Percentiles rank a stretch among this genome's conserved stretches.
Evolutionary conservation across 2,797 vertebrate species (phyloP).

Genomic region (Hippocampus kuda): DNA sequence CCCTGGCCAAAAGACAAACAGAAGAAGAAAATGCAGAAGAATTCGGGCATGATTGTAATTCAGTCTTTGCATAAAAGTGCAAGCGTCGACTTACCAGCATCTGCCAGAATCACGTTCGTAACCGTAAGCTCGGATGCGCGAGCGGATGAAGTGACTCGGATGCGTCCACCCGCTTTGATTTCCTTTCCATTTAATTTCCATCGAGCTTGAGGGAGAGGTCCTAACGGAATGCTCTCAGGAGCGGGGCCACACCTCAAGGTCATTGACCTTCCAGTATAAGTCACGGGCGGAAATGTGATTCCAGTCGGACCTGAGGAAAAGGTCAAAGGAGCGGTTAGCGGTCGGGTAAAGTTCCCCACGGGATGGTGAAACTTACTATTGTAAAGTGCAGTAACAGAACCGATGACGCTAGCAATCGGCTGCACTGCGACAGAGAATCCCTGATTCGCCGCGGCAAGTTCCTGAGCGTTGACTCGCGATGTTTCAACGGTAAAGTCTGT

Average conservation of each 20-base stretch:
- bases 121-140: constrained; percentile 24
- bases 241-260: constrained; percentile 26
- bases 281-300: fast-evolving
- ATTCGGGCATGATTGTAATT: not conserved
- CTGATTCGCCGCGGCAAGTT: constrained; percentile 47
- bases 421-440: constrained; percentile 22
- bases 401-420: constrained; percentile 18
- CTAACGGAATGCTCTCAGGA: not conserved
- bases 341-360: not conserved
- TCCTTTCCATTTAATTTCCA: constrained; percentile 37
- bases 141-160: not conserved
- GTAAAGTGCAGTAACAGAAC: constrained; percentile 1
- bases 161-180: constrained; percentile 4
- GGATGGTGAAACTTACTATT: constrained; percentile 30
- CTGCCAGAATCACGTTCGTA: constrained; percentile 4
- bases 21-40: too few species aligned
- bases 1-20: constrained; percentile 35
- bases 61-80: not conserved
- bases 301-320: constrained; percentile 12
- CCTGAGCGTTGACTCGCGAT: not conserved
- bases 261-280: constrained; percentile 31
- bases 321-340: not conserved
- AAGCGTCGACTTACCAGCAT: constrained; percentile 49
- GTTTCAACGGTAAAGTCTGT: constrained; percentile 52
- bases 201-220: fast-evolving